These are phyloP conservation scores for Thelaira solivaga DNA, from an alignment of 2,888 invertebrate genomes.

Conservation along the genomic window DNA sequence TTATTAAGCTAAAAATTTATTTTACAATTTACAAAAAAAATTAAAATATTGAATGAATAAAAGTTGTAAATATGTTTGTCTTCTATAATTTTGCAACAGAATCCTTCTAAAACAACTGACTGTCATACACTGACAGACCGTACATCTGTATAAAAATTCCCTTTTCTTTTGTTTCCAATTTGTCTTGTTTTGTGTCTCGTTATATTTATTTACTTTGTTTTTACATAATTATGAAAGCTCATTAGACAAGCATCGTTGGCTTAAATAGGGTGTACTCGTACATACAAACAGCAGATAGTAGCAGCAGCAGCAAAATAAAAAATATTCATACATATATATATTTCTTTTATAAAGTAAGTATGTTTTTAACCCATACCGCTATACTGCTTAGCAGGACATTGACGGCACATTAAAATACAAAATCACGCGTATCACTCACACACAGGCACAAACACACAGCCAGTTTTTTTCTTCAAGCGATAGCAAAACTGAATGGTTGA, in stretches of 20 bases:
- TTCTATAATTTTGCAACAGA: background rate
- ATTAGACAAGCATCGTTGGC: constrained; percentile 42
- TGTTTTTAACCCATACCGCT: background rate
- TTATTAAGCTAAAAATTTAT: too few relatives aligned
- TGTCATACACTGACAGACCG: too few relatives aligned
- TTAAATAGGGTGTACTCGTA: constrained; percentile 11
- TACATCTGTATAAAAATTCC: too few relatives aligned
- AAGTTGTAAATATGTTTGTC: too few relatives aligned
- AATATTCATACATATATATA: background rate
- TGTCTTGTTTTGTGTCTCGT: background rate
- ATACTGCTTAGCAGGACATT: constrained; percentile 49
- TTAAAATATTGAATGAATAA: too few relatives aligned
- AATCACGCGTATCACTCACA: background rate
- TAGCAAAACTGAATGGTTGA: background rate
- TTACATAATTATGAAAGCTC: constrained; percentile 44
- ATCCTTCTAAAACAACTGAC: background rate
- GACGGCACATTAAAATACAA: constrained; percentile 32
- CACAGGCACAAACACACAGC: background rate
- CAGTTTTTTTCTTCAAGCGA: background rate
- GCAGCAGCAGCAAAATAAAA: background rate
- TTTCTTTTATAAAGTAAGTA: too few relatives aligned
- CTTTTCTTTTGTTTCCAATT: background rate
- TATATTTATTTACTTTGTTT: constrained; percentile 5
- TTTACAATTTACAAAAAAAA: too few relatives aligned
- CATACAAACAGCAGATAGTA: background rate